Percentiles rank a stretch among this genome's conserved stretches.
Conservation (phyloP, 2,113 vertebrate species). For the Callionymus lyra region DNA sequence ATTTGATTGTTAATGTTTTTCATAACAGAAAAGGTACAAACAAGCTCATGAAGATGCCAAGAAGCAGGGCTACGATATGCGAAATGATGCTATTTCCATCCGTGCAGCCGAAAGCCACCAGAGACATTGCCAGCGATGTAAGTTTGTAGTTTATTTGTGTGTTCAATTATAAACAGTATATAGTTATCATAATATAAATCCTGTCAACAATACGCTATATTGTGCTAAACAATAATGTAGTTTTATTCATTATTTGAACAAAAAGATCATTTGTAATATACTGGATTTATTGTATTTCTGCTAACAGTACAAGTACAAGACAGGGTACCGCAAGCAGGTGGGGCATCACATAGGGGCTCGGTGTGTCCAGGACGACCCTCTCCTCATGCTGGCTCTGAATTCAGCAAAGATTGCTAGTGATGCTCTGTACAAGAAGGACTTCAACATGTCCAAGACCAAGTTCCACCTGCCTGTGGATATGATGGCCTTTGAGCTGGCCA, state of each 20-base stretch:
- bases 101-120: conserved; percentile 72
- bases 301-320: conserved; percentile 77
- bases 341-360: conserved; percentile 83
- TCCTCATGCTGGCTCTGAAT: conserved; percentile 79
- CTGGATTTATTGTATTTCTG: not conserved
- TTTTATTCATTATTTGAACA: not conserved
- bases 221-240: no score
- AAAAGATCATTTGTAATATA: not conserved
- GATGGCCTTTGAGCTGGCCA: conserved; percentile 74
- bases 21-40: conserved; percentile 79
- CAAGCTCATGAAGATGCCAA: conserved; percentile 79
- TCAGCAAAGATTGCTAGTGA: conserved; percentile 85
- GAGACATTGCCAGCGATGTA: conserved; percentile 84
- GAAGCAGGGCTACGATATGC: conserved; percentile 79
- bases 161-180: no score
- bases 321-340: conserved; percentile 84
- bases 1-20: not conserved
- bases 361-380: conserved; percentile 76
- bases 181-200: no score
- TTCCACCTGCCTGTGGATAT: conserved; percentile 78
- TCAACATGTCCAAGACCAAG: conserved; percentile 79
- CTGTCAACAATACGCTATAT: no score
- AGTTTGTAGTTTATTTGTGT: conserved; percentile 2
- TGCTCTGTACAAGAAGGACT: conserved; percentile 80
- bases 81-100: conserved; percentile 77